Conservation (phyloP, 1,140 invertebrate species). For the Helicoverpa armigera region DNA sequence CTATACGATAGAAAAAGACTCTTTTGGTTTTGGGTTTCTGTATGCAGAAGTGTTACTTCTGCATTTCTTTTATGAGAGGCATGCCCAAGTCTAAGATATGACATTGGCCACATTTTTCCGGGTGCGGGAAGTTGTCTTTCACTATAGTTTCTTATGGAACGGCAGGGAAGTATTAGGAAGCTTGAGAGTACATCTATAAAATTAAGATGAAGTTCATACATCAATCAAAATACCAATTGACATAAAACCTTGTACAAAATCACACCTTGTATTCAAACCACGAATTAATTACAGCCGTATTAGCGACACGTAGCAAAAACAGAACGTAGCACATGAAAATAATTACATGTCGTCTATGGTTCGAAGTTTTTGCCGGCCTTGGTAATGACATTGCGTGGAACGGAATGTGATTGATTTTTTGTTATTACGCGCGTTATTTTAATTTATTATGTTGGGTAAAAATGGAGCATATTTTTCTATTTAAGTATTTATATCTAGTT, state of each 20-base stretch:
- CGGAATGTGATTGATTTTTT: constrained; percentile 44
- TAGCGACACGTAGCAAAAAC: background rate
- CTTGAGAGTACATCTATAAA: background rate
- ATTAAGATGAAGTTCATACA: background rate
- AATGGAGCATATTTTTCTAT: too few species aligned
- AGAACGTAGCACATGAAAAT: constrained; percentile 10
- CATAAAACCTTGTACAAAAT: background rate
- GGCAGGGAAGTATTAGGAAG: too few species aligned
- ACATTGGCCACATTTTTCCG: too few species aligned
- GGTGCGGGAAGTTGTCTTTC: too few species aligned
- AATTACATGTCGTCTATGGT: constrained; percentile 42
- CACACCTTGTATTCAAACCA: constrained; percentile 5
- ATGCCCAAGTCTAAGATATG: too few species aligned
- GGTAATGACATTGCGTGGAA: constrained; percentile 44
- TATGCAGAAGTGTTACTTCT: too few species aligned
- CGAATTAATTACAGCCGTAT: constrained; percentile 16
- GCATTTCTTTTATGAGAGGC: too few species aligned
- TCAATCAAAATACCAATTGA: background rate
- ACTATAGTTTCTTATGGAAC: too few species aligned
- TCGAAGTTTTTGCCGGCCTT: constrained; percentile 26
- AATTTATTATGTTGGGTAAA: too few species aligned
- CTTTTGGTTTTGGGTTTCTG: too few species aligned
- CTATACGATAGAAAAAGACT: too few species aligned
- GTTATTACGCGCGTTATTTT: background rate
- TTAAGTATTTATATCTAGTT: too few species aligned